These are phyloP conservation scores for Alexandromys fortis DNA, from an alignment of 2,113 vertebrate genomes.

Conservation along the genomic window DNA sequence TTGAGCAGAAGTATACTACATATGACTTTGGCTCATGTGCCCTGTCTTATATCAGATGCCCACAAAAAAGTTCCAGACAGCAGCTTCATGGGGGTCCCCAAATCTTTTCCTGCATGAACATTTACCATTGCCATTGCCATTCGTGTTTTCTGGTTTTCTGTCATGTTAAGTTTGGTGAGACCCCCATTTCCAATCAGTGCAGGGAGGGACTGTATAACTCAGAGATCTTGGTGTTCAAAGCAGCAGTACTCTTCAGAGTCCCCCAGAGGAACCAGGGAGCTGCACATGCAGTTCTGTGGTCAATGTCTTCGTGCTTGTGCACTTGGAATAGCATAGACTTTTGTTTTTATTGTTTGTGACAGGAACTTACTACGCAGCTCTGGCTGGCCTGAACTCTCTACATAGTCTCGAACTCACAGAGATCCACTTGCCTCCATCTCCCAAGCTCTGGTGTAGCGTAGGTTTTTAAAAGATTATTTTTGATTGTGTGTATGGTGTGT, in stretches of 20 bases:
- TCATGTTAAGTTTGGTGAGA: not conserved
- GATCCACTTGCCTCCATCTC: too few relatives aligned
- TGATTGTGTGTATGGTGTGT: not conserved
- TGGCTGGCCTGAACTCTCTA: not conserved
- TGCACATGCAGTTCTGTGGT: not conserved
- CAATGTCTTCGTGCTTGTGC: not conserved
- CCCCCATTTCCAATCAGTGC: not conserved
- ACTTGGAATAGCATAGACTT: not conserved
- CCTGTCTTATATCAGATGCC: conserved; percentile 9
- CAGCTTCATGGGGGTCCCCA: conserved; percentile 2
- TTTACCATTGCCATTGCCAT: conserved; percentile 12
- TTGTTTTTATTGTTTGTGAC: not conserved
- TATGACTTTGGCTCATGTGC: not conserved
- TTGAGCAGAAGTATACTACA: conserved; percentile 28
- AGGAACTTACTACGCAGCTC: not conserved
- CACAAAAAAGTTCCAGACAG: conserved; percentile 12
- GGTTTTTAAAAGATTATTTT: not conserved
- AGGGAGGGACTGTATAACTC: not conserved
- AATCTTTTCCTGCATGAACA: conserved; percentile 49
- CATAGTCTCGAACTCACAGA: too few relatives aligned
- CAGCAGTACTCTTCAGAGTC: not conserved
- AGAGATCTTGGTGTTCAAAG: conserved; percentile 23
- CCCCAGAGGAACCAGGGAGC: not conserved
- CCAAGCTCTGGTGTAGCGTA: too few relatives aligned
- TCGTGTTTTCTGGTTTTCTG: not conserved